Percentiles rank a stretch among this genome's conserved stretches.
Evolutionary conservation across 2,797 vertebrate species (phyloP).

Genomic region (Hydrolagus colliei): DNA sequence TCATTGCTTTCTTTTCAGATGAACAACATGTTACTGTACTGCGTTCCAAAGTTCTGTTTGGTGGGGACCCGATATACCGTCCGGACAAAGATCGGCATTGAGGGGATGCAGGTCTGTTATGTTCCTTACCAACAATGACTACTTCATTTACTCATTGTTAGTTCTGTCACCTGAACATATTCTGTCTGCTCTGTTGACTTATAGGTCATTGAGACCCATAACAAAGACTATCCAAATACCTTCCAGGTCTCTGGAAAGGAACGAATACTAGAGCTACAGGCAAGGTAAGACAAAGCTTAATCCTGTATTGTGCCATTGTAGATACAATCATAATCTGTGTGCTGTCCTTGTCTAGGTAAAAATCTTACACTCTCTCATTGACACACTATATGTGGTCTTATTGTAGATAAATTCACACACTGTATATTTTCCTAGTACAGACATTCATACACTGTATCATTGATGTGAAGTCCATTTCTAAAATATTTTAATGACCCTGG

Average conservation of each 20-base stretch:
- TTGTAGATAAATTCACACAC: no score
- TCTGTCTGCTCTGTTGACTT: neutral
- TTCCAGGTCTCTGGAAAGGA: constrained; percentile 97
- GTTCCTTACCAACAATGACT: neutral
- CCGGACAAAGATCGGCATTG: constrained; percentile 82
- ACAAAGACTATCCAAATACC: constrained; percentile 92
- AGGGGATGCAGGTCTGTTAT: constrained; percentile 73
- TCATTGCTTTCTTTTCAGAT: constrained; percentile 59
- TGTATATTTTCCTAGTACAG: no score
- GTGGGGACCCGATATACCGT: constrained; percentile 85
- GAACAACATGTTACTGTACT: constrained; percentile 97
- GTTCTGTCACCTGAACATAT: neutral
- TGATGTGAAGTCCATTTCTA: no score
- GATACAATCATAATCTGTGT: no score
- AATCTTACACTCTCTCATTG: no score
- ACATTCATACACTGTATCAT: no score
- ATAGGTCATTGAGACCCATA: constrained; percentile 69
- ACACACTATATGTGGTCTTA: no score
- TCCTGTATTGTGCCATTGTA: neutral
- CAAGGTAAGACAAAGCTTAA: constrained; percentile 61
- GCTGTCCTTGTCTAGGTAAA: no score
- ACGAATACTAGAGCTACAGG: constrained; percentile 85
- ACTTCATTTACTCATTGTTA: neutral
- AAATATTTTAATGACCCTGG: no score
- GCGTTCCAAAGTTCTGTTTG: constrained; percentile 92